These are phyloP conservation scores for Tetanocera ferruginea DNA, from an alignment of 2,888 invertebrate species.

Conservation along the genomic window DNA sequence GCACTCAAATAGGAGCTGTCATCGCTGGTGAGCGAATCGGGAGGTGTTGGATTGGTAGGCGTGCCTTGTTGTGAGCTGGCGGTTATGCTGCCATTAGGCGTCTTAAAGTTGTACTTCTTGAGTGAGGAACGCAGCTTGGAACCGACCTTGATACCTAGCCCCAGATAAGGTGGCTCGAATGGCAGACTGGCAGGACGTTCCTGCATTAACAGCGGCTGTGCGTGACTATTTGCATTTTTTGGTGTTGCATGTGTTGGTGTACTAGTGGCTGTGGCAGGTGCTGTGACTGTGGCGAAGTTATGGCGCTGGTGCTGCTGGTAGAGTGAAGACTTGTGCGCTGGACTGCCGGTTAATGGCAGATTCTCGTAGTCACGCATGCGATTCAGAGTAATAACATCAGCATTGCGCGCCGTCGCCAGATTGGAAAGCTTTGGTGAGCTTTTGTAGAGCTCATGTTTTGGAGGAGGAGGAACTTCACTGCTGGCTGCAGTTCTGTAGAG, in stretches of 20 bases:
- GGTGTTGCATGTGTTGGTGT: conserved; percentile 42
- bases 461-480: conserved; percentile 52
- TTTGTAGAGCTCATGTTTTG: conserved; percentile 62
- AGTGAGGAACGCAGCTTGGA: conserved; percentile 84
- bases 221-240: conserved; percentile 37
- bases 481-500: conserved; percentile 41
- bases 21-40: conserved; percentile 87
- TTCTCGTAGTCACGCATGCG: conserved; percentile 64
- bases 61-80: conserved; percentile 70
- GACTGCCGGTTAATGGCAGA: conserved; percentile 57
- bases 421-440: conserved; percentile 62
- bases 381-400: conserved; percentile 50
- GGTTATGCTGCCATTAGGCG: conserved; percentile 73
- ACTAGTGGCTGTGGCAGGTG: conserved; percentile 32
- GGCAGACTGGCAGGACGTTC: conserved; percentile 69
- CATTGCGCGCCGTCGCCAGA: conserved; percentile 31
- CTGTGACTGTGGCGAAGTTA: neutral
- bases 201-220: conserved; percentile 54
- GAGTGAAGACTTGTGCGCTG: conserved; percentile 56
- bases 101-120: conserved; percentile 76
- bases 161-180: conserved; percentile 66
- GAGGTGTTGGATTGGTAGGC: conserved; percentile 87
- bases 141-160: conserved; percentile 56
- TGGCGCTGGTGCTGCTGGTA: conserved; percentile 44
- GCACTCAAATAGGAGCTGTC: conserved; percentile 92